These are phyloP conservation scores for Chinchilla lanigera DNA, from an alignment of 2,113 vertebrate species.

Conservation along the genomic window DNA sequence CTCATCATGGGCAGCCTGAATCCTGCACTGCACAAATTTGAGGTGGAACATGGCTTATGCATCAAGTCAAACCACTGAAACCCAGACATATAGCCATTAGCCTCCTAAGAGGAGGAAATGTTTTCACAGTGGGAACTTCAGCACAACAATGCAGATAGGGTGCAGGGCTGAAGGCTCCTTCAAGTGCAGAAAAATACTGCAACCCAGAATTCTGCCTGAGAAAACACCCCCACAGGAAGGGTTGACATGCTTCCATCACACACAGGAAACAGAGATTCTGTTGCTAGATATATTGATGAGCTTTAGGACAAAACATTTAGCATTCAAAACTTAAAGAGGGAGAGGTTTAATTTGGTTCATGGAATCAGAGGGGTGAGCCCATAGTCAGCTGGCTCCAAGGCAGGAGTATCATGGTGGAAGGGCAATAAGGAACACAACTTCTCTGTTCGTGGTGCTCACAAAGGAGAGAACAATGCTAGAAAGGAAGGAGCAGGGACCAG, in stretches of 20 bases:
- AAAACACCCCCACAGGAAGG: rapidly evolving
- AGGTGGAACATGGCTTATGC: rapidly evolving
- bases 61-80: rapidly evolving
- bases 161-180: neutral
- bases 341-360: neutral
- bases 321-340: neutral
- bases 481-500: neutral
- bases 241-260: neutral
- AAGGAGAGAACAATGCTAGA: neutral
- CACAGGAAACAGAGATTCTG: neutral
- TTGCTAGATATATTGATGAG: neutral
- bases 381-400: neutral
- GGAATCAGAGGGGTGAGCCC: too few relatives aligned
- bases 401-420: neutral
- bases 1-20: neutral
- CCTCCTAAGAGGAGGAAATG: neutral
- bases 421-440: neutral
- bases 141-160: neutral
- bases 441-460: neutral
- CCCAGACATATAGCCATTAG: rapidly evolving
- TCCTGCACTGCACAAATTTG: rapidly evolving
- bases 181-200: rapidly evolving
- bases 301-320: neutral
- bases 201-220: neutral
- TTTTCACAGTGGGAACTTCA: neutral